Percentiles rank a stretch among this genome's conserved stretches.
These are phyloP conservation scores for Phaedon cochleariae DNA, from an alignment of 2,888 invertebrate genomes.

Conservation along the genomic window DNA sequence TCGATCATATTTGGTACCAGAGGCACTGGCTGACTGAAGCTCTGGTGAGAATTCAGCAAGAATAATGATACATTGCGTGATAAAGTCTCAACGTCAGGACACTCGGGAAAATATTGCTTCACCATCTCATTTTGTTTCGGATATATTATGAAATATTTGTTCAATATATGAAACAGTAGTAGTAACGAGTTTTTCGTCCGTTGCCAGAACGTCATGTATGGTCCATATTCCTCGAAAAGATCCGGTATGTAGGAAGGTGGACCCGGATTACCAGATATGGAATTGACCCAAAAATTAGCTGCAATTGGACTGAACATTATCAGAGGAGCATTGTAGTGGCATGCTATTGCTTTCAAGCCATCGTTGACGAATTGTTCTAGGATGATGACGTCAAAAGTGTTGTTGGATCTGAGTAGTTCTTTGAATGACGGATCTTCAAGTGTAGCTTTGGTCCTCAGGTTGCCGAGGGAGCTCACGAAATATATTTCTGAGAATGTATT, in stretches of 20 bases:
- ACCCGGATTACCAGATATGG: constrained; percentile 62
- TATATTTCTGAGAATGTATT: no score
- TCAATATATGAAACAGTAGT: constrained; percentile 13
- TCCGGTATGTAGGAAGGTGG: constrained; percentile 65
- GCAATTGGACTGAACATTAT: constrained; percentile 60
- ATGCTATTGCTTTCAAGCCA: constrained; percentile 57
- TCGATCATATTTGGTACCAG: constrained; percentile 67
- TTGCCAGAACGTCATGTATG: constrained; percentile 65
- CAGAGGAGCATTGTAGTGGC: constrained; percentile 54
- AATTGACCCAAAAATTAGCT: constrained; percentile 61
- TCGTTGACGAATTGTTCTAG: constrained; percentile 64
- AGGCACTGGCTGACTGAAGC: constrained; percentile 64
- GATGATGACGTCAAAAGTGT: constrained; percentile 56
- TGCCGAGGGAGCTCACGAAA: background rate
- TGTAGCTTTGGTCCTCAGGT: constrained; percentile 19
- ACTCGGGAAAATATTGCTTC: constrained; percentile 50
- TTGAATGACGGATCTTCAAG: constrained; percentile 56
- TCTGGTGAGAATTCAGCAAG: constrained; percentile 61
- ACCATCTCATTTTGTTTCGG: constrained; percentile 47
- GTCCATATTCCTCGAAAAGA: constrained; percentile 56
- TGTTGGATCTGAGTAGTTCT: constrained; percentile 51
- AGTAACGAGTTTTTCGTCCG: constrained; percentile 64
- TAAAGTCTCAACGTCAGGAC: constrained; percentile 45
- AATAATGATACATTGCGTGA: constrained; percentile 49
- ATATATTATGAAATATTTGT: constrained; percentile 39